Evolutionary conservation across 2,888 invertebrate species (phyloP).

Genomic region (Drosophila neoperkinsi): DNA sequence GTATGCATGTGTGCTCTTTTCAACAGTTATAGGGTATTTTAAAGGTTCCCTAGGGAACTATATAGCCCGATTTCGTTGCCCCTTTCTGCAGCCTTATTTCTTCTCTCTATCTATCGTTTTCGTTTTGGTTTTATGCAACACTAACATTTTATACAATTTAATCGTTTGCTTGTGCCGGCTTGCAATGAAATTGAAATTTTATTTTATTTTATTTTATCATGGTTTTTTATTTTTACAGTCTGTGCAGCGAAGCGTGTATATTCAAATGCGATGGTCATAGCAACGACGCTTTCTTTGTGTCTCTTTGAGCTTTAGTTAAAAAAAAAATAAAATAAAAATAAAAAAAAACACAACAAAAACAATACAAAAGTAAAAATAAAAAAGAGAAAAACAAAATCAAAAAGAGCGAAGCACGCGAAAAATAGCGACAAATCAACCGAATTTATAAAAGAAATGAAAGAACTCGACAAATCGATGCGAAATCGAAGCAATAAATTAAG

Average conservation of each 20-base stretch:
- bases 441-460: constrained; percentile 76
- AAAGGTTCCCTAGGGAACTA: background rate
- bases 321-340: constrained; percentile 30
- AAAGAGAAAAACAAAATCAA: constrained; percentile 21
- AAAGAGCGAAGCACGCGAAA: constrained; percentile 37
- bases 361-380: constrained; percentile 4
- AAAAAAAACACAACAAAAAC: constrained; percentile 17
- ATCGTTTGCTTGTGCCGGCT: constrained; percentile 32
- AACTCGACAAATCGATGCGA: constrained; percentile 78
- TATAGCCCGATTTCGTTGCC: constrained; percentile 1
- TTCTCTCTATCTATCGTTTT: background rate
- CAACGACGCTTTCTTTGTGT: constrained; percentile 69
- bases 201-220: constrained; percentile 16
- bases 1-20: background rate
- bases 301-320: constrained; percentile 65
- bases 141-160: constrained; percentile 19
- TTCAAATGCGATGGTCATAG: constrained; percentile 63
- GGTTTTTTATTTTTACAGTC: constrained; percentile 27
- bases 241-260: constrained; percentile 69
- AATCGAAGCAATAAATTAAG: constrained; percentile 80
- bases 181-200: constrained; percentile 52
- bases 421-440: constrained; percentile 73
- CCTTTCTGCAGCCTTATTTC: background rate
- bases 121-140: constrained; percentile 16
- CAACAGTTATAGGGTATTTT: background rate